These are phyloP conservation scores for Trimorus sp. DNA, from an alignment of 2,888 invertebrate species.

Conservation along the genomic window DNA sequence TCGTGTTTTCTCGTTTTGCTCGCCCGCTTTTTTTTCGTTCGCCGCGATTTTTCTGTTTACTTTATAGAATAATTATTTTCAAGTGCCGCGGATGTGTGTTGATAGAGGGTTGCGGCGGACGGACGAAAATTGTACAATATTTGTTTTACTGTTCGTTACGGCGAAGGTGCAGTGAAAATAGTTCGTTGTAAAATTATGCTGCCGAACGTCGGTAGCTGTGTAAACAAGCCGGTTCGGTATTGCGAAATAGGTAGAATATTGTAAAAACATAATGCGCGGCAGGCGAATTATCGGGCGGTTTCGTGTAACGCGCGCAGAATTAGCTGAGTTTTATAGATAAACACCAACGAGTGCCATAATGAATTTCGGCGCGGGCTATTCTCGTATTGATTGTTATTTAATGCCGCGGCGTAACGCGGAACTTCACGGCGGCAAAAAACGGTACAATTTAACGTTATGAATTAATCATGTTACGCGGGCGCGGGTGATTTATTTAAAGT, in stretches of 20 bases:
- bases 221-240: constrained; percentile 37
- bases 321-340: constrained; percentile 24
- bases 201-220: constrained; percentile 19
- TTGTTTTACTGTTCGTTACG: constrained; percentile 34
- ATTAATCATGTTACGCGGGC: not conserved
- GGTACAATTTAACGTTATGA: constrained; percentile 1
- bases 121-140: constrained; percentile 30
- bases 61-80: constrained; percentile 35
- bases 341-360: constrained; percentile 15
- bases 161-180: constrained; percentile 28
- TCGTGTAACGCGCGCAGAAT: constrained; percentile 20
- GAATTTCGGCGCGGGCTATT: constrained; percentile 32
- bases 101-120: constrained; percentile 4
- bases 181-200: constrained; percentile 39
- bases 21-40: not conserved
- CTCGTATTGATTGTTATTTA: constrained; percentile 10
- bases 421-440: constrained; percentile 1
- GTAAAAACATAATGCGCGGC: constrained; percentile 38
- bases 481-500: constrained; percentile 4
- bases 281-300: constrained; percentile 33
- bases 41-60: constrained; percentile 10
- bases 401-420: not conserved
- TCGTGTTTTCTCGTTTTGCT: not conserved
- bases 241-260: constrained; percentile 35
- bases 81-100: constrained; percentile 10